These are phyloP conservation scores for Suricata suricatta DNA, from an alignment of 2,113 vertebrate genomes.

Conservation along the genomic window DNA sequence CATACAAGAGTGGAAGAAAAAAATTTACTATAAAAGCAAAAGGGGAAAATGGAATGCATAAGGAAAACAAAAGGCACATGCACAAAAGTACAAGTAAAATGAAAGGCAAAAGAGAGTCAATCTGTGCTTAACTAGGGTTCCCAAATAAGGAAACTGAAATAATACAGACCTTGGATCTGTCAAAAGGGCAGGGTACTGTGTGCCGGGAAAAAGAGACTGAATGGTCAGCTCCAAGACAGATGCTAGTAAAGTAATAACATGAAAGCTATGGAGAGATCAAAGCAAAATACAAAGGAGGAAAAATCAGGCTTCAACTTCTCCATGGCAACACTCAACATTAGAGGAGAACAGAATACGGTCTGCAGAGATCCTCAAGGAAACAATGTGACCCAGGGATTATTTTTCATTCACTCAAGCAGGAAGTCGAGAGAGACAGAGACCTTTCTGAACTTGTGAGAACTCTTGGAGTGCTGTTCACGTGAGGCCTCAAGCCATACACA, in stretches of 20 bases:
- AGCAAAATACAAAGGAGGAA: background rate
- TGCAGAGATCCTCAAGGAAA: background rate
- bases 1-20: background rate
- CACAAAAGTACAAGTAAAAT: background rate
- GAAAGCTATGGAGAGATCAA: background rate
- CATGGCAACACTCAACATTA: background rate
- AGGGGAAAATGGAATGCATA: background rate
- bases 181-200: no score
- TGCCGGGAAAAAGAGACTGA: background rate
- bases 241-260: background rate
- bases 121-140: background rate
- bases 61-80: background rate
- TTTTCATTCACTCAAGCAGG: background rate
- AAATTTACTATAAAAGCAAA: background rate
- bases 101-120: background rate
- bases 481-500: background rate
- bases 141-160: background rate
- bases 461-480: background rate
- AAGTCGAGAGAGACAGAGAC: background rate
- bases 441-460: accelerated
- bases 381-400: background rate
- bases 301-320: background rate
- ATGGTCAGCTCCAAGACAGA: background rate
- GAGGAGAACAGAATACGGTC: background rate
- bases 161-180: background rate